These are phyloP conservation scores for Colistium nudipinnis DNA, from an alignment of 2,113 vertebrate genomes.

Conservation along the genomic window DNA sequence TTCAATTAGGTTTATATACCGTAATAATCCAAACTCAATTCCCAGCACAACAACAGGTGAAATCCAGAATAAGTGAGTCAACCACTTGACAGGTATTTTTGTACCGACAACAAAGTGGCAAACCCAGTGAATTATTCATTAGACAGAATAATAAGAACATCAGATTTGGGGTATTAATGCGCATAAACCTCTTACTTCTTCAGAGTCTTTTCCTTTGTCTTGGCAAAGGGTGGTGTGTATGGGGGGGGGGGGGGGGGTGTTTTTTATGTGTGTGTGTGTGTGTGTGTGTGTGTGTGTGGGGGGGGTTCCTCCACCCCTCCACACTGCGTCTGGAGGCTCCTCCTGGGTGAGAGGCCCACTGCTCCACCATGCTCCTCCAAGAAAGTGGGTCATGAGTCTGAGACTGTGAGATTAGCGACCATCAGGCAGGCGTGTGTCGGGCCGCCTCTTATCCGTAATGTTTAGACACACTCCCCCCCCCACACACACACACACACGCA, in stretches of 20 bases:
- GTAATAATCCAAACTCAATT: not conserved
- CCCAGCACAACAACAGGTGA: conserved; percentile 9
- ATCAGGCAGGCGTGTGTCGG: conserved; percentile 72
- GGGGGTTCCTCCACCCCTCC: conserved; percentile 42
- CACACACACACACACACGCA: not conserved
- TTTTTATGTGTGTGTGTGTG: not conserved
- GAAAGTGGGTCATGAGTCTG: conserved; percentile 85
- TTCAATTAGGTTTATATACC: not conserved
- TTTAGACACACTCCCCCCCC: conserved; percentile 58
- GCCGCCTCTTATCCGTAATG: conserved; percentile 69
- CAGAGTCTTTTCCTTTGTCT: conserved; percentile 73
- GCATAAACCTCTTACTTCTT: conserved; percentile 59
- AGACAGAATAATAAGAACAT: conserved; percentile 57
- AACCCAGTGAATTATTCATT: conserved; percentile 44
- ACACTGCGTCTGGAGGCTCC: conserved; percentile 71
- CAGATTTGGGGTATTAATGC: conserved; percentile 59
- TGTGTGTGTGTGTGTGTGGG: conserved; percentile 22
- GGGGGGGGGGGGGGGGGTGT: not conserved
- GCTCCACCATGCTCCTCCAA: conserved; percentile 74
- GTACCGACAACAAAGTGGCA: conserved; percentile 23
- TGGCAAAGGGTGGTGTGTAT: conserved; percentile 17
- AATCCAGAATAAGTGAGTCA: not conserved
- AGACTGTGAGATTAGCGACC: conserved; percentile 80
- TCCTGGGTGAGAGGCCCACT: conserved; percentile 61
- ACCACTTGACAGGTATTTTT: not conserved